These are phyloP conservation scores for Etheostoma perlongum DNA, from an alignment of 2,797 vertebrate genomes.

Conservation along the genomic window DNA sequence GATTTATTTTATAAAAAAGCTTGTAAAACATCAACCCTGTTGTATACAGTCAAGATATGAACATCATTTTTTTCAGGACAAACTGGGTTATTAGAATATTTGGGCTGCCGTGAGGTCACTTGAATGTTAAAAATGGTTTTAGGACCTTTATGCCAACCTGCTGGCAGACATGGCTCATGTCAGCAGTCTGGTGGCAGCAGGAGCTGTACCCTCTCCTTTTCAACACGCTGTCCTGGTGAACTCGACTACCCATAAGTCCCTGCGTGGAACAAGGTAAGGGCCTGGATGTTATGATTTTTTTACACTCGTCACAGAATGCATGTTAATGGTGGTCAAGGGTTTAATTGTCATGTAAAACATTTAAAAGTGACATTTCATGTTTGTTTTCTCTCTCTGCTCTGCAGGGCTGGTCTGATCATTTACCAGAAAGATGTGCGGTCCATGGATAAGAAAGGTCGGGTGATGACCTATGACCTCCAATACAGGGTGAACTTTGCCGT, in stretches of 20 bases:
- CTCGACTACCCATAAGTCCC: slow-evolving; percentile 91
- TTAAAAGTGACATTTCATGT: background rate
- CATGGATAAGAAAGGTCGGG: slow-evolving; percentile 87
- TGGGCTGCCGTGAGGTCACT: too few relatives aligned
- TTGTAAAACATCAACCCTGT: too few relatives aligned
- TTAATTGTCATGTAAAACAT: background rate
- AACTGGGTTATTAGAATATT: too few relatives aligned
- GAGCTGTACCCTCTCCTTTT: slow-evolving; percentile 89
- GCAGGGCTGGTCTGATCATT: slow-evolving; percentile 91
- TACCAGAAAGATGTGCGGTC: slow-evolving; percentile 87
- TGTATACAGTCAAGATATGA: too few relatives aligned
- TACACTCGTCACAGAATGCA: background rate
- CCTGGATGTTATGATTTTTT: background rate
- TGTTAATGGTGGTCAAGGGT: background rate
- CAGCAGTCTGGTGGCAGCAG: slow-evolving; percentile 90
- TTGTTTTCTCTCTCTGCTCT: slow-evolving; percentile 15
- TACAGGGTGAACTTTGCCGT: slow-evolving; percentile 90
- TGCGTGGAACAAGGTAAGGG: slow-evolving; percentile 82
- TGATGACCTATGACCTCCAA: slow-evolving; percentile 87
- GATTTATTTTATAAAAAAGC: too few relatives aligned
- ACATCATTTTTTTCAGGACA: too few relatives aligned
- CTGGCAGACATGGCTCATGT: slow-evolving; percentile 93
- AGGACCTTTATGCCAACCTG: slow-evolving; percentile 78
- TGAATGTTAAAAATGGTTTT: too few relatives aligned
- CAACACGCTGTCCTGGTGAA: slow-evolving; percentile 89